A percentile compares a stretch with the other conserved stretches of the same genome.
Conservation (phyloP, 2,797 vertebrate genomes). For the Amblyraja radiata region DNA sequence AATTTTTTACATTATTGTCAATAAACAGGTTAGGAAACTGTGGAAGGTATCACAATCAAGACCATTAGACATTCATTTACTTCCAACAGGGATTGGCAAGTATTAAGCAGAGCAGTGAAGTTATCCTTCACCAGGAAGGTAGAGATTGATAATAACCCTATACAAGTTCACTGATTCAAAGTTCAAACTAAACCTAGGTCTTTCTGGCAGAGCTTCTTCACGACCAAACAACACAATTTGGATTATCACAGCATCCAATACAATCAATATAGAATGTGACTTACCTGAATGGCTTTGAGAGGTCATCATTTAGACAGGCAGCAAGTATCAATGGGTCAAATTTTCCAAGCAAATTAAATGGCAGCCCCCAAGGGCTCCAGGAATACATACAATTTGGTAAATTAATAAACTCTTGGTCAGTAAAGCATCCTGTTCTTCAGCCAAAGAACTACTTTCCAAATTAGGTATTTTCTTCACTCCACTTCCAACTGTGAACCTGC, state of each 20-base stretch:
- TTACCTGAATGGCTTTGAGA: constrained; percentile 68
- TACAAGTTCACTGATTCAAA: not conserved
- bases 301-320: constrained; percentile 57
- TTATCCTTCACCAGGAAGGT: not conserved
- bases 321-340: constrained; percentile 42
- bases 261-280: constrained; percentile 35
- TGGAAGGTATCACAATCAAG: not conserved
- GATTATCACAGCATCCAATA: constrained; percentile 30
- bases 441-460: constrained; percentile 46
- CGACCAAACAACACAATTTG: not conserved
- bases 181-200: not conserved
- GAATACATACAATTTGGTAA: constrained; percentile 45
- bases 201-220: not conserved
- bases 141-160: not conserved
- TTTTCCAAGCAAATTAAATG: constrained; percentile 40
- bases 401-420: constrained; percentile 44
- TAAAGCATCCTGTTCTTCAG: constrained; percentile 46
- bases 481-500: constrained; percentile 9
- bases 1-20: not conserved
- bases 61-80: not conserved
- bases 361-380: constrained; percentile 48
- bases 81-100: not conserved
- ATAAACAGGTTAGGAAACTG: not conserved
- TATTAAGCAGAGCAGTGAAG: not conserved
- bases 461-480: not conserved